These are phyloP conservation scores for Chromobotia macracanthus DNA, from an alignment of 2,797 vertebrate species.

Conservation along the genomic window DNA sequence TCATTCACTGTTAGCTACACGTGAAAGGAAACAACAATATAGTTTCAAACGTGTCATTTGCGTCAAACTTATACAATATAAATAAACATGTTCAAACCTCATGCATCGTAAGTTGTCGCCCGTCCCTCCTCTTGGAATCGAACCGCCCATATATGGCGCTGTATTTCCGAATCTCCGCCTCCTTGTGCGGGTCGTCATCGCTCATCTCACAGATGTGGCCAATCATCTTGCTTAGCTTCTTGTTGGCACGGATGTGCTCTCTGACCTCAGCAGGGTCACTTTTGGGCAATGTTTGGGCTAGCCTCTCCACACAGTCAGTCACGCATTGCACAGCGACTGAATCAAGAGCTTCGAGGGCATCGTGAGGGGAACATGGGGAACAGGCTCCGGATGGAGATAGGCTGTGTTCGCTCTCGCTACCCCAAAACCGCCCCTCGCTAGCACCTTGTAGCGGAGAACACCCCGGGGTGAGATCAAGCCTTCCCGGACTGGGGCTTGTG, in stretches of 20 bases:
- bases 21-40: too few relatives aligned
- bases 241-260: conserved; percentile 91
- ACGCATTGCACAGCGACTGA: conserved; percentile 86
- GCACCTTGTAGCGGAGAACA: conserved; percentile 70
- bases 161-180: conserved; percentile 96
- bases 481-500: conserved; percentile 77
- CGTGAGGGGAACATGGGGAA: conserved; percentile 37
- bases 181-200: conserved; percentile 57
- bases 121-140: conserved; percentile 94
- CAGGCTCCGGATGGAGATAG: conserved; percentile 32
- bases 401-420: conserved; percentile 42
- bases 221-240: conserved; percentile 94
- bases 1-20: conserved; percentile 84
- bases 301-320: conserved; percentile 90
- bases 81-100: too few relatives aligned
- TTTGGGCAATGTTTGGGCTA: conserved; percentile 85
- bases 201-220: conserved; percentile 90
- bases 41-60: too few relatives aligned
- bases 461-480: conserved; percentile 71
- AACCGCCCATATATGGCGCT: conserved; percentile 97
- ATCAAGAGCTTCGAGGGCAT: conserved; percentile 72
- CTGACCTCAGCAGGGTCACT: conserved; percentile 84
- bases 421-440: conserved; percentile 60
- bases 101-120: conserved; percentile 60
- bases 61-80: too few relatives aligned